These are phyloP conservation scores for Pygmarrhopalites habei DNA, from an alignment of 1,140 invertebrate genomes.

Conservation along the genomic window DNA sequence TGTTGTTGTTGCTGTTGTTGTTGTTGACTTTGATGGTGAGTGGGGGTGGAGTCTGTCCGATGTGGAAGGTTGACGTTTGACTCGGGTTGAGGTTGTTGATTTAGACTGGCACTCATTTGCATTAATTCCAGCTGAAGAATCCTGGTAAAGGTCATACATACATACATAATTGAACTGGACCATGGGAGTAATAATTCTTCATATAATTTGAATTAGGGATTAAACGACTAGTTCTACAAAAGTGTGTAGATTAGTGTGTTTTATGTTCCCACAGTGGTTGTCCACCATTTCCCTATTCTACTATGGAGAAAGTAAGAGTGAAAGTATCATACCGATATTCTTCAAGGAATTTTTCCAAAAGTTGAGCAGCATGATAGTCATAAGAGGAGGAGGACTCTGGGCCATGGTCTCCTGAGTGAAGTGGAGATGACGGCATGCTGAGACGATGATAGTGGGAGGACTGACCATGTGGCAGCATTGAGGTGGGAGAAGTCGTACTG, in stretches of 20 bases:
- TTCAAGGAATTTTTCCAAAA: conserved; percentile 66
- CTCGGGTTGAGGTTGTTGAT: too few species aligned
- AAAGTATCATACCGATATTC: too few species aligned
- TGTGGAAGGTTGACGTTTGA: neutral
- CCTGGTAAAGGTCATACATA: too few species aligned
- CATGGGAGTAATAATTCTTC: too few species aligned
- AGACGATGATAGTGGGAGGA: conserved; percentile 31
- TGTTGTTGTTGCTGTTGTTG: conserved; percentile 24
- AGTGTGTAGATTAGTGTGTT: too few species aligned
- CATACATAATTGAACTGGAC: too few species aligned
- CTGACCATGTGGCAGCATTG: neutral
- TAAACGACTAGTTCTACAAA: too few species aligned
- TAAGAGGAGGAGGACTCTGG: conserved; percentile 45
- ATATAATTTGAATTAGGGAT: too few species aligned
- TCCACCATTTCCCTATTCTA: too few species aligned
- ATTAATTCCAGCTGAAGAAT: conserved; percentile 64
- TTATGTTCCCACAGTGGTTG: too few species aligned
- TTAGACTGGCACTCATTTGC: conserved; percentile 53
- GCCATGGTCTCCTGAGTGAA: too few species aligned
- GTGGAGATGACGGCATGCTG: conserved; percentile 43
- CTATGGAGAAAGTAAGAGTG: too few species aligned
- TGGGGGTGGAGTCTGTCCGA: neutral
- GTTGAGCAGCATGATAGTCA: conserved; percentile 65
- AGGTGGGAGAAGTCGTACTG: neutral
- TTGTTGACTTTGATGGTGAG: neutral